phyloP scores from a whole-genome alignment of 1,140 invertebrate genomes.

The Copidosoma floridanum region DNA sequence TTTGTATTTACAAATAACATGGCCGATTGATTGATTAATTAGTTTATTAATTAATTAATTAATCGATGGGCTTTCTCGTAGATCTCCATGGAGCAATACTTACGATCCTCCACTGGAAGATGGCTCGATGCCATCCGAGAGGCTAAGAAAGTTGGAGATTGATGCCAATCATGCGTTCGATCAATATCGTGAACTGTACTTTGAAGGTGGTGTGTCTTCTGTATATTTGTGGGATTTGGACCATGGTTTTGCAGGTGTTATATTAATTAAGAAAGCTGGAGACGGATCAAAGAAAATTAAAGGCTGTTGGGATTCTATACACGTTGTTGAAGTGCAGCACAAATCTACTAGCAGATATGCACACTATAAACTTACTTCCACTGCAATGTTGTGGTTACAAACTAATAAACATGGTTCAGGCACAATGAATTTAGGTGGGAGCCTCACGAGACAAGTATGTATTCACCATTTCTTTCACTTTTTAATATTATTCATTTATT shows the following conservation, averaged over 20 bases:
- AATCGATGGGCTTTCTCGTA: conserved; percentile 43
- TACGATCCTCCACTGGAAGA: conserved; percentile 98
- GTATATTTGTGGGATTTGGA: conserved; percentile 99
- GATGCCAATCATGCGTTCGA: conserved; percentile 99
- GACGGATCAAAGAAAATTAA: conserved; percentile 97
- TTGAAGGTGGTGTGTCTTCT: conserved; percentile 98
- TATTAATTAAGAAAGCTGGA: conserved; percentile 97
- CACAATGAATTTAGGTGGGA: conserved; percentile 98
- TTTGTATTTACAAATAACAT: too few relatives aligned
- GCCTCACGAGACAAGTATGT: conserved; percentile 88
- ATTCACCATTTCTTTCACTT: conserved; percentile 6
- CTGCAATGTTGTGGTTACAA: conserved; percentile 98
- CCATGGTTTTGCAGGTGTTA: conserved; percentile 98
- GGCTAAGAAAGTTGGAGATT: conserved; percentile 91
- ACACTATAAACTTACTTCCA: conserved; percentile 98
- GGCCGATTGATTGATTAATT: too few relatives aligned
- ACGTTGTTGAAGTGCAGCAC: conserved; percentile 97
- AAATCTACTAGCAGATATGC: conserved; percentile 91
- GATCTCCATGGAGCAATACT: conserved; percentile 98
- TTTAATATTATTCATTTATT: neutral
- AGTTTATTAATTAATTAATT: too few relatives aligned
- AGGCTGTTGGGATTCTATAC: conserved; percentile 99
- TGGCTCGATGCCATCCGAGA: conserved; percentile 96
- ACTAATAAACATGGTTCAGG: conserved; percentile 95
- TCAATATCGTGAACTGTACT: conserved; percentile 99